Evolutionary conservation across 2,888 invertebrate species (phyloP), one percentile per base, ranked within the genome.

Genomic region (Exocentrus adspersus): DNA sequence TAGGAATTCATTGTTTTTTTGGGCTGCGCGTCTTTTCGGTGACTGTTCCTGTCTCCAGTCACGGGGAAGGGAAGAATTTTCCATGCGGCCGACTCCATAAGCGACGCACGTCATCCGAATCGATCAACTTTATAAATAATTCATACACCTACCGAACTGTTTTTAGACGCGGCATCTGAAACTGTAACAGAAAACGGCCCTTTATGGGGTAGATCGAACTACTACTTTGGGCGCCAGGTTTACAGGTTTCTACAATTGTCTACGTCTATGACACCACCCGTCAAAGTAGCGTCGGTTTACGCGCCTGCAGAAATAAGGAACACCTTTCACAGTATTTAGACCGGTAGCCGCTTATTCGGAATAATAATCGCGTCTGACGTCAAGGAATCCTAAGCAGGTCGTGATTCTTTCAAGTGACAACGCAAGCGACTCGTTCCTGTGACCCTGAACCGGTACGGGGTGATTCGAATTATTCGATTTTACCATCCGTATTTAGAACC

Each of bases 71-170:
- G n/a, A n/a, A n/a, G n/a, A n/a, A n/a, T n/a, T n/a, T n/a, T n/a
- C n/a, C n/a, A n/a, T n/a, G n/a, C n/a, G n/a, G n/a, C n/a, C n/a
- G n/a, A n/a, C n/a, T n/a, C 43, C 42, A 51, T 63, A 61, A 62
- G 54, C n/a, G 62, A 46, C 17, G 46, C 1, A 42, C 63, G 54
- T 64, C 51, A 51, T 43, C 12, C n/a, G n/a, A 53, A 62, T 65
- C 65, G 65, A 65, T 56, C 58, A 58, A 14, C 28, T 57, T 53
- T 59, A 65, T 65, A 65, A 60, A 66, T 66, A 60, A 66, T 66
- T 66, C 63, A 66, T 63, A 42, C 32, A 63, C 52, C n/a, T n/a
- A n/a, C n/a, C 60, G 63, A 56, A 56, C 59, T 53, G 54, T 54
- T 63, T 62, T 58, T 43, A 60, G 48, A 28, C 63, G 45, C 64